A percentile compares a stretch with the other conserved stretches of the same genome.
Conservation (phyloP, 2,797 vertebrate genomes). For the Microctenopoma stevenorrisi region DNA sequence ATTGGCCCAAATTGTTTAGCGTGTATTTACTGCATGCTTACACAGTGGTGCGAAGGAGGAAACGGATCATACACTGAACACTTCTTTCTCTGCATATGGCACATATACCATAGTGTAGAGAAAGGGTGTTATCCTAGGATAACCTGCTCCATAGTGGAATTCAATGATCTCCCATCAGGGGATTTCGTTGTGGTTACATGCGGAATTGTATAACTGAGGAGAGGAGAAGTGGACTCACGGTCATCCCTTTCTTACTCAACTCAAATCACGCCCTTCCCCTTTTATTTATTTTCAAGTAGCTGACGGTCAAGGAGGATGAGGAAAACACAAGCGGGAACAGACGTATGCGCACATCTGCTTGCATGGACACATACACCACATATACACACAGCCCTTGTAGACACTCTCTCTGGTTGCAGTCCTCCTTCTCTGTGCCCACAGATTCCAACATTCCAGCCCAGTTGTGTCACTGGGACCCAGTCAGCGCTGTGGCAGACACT, state of each 20-base stretch:
- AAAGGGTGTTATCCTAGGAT: slow-evolving; percentile 39
- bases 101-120: slow-evolving; percentile 48
- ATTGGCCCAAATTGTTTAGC: slow-evolving; percentile 41
- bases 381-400: slow-evolving; percentile 14
- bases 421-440: slow-evolving; percentile 69
- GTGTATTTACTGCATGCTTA: slow-evolving; percentile 51
- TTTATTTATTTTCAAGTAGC: slow-evolving; percentile 56
- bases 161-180: slow-evolving; percentile 20
- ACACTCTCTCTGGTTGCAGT: slow-evolving; percentile 53
- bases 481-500: slow-evolving; percentile 38
- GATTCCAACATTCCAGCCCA: slow-evolving; percentile 78
- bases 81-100: slow-evolving; percentile 62
- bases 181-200: background rate
- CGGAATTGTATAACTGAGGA: slow-evolving; percentile 17
- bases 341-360: slow-evolving; percentile 42
- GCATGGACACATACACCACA: slow-evolving; percentile 4
- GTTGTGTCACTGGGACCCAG: slow-evolving; percentile 74
- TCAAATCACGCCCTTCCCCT: slow-evolving; percentile 63
- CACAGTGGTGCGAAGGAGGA: slow-evolving; percentile 54
- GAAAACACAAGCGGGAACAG: slow-evolving; percentile 63
- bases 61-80: slow-evolving; percentile 43
- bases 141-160: slow-evolving; percentile 33
- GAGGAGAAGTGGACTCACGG: slow-evolving; percentile 56
- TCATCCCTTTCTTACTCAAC: slow-evolving; percentile 64
- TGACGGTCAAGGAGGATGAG: slow-evolving; percentile 61